A percentile compares a stretch with the other conserved stretches of the same genome.
These are phyloP conservation scores for Thunnus thynnus DNA, from an alignment of 2,113 vertebrate genomes.

Conservation along the genomic window DNA sequence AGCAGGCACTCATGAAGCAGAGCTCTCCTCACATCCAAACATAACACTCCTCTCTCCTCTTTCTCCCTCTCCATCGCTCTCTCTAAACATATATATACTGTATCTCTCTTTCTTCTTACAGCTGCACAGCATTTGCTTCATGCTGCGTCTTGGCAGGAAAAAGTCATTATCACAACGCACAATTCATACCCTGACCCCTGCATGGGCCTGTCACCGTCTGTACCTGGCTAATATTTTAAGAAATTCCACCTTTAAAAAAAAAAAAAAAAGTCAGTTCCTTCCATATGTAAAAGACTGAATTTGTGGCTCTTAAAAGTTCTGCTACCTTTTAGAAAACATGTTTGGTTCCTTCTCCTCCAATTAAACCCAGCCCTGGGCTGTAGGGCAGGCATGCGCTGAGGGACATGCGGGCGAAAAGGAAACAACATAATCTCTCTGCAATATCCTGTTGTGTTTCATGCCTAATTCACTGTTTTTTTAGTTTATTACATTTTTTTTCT, in stretches of 20 bases:
- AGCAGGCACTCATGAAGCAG: constrained; percentile 89
- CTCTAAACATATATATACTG: constrained; percentile 10
- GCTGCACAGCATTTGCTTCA: constrained; percentile 89
- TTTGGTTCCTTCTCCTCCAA: constrained; percentile 66
- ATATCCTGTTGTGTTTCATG: constrained; percentile 99
- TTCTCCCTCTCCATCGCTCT: constrained; percentile 19
- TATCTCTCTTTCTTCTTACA: constrained; percentile 75
- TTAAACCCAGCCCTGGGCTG: constrained; percentile 74
- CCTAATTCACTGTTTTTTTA: constrained; percentile 93
- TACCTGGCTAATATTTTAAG: constrained; percentile 74
- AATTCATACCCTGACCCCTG: constrained; percentile 58
- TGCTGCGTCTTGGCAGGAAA: constrained; percentile 80
- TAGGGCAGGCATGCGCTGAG: constrained; percentile 75
- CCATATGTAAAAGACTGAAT: constrained; percentile 56
- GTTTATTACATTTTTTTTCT: constrained; percentile 94
- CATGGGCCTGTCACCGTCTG: constrained; percentile 58
- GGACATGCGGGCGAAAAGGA: constrained; percentile 88
- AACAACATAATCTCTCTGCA: constrained; percentile 96
- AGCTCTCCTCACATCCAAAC: constrained; percentile 85
- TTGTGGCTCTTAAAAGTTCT: constrained; percentile 52
- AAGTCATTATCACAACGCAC: constrained; percentile 79
- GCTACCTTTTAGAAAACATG: constrained; percentile 54
- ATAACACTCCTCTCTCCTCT: constrained; percentile 81
- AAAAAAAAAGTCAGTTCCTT: constrained; percentile 34
- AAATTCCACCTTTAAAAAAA: constrained; percentile 37